These are phyloP conservation scores for Calyptomena viridis DNA, from an alignment of 2,113 vertebrate genomes.

Conservation along the genomic window DNA sequence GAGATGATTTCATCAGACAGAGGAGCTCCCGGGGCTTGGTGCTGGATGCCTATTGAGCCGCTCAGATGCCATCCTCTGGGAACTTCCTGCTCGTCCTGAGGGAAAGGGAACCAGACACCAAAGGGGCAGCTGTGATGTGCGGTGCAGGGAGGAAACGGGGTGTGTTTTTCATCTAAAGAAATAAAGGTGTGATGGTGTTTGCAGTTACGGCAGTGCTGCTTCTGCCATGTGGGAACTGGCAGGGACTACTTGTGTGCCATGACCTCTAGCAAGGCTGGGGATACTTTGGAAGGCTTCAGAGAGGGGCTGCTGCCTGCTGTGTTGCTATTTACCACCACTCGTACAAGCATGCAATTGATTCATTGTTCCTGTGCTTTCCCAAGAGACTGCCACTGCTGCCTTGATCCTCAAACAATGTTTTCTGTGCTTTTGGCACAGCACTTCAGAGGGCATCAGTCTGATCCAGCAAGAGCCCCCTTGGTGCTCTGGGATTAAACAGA, in stretches of 20 bases:
- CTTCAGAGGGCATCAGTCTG: background rate
- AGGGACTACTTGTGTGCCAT: accelerated
- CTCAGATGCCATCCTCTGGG: background rate
- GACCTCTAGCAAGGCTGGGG: background rate
- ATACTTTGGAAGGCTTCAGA: background rate
- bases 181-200: background rate
- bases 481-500: background rate
- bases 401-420: background rate
- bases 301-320: background rate
- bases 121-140: background rate
- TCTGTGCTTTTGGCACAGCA: background rate
- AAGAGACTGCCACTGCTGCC: background rate
- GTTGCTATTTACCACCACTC: background rate
- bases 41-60: background rate
- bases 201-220: accelerated
- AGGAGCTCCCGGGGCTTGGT: background rate
- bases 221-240: background rate
- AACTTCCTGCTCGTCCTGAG: background rate
- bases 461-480: background rate
- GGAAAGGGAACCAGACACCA: background rate
- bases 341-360: background rate
- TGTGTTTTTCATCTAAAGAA: background rate
- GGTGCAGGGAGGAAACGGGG: accelerated
- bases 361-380: background rate
- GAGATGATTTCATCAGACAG: background rate